Evolutionary conservation across 2,888 invertebrate genomes (phyloP), one percentile per base, ranked within the genome.

Genomic region (Athalia cordata): DNA sequence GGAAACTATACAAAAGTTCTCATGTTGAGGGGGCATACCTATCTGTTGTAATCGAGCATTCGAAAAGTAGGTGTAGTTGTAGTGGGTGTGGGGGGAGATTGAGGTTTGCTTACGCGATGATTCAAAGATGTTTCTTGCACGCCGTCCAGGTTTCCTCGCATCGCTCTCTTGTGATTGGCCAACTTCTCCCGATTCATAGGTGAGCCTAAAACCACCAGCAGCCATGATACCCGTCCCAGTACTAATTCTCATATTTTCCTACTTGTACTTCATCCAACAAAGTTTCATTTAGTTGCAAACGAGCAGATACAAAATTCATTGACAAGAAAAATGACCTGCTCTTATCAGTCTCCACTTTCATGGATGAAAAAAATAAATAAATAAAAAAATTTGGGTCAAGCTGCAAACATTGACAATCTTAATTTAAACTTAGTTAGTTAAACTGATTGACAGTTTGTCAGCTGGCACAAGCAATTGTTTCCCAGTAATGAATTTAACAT

Each of bases 161-260:
- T 93, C 91, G 93, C 93, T 92, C 93, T 91, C 87, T 91, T 91
- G 91, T 95, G 94, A 91, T 95, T 95, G 90, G 94, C 95, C 92
- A 96, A 92, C 92, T 95, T 95, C 92, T 94, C 94, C 91, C 93
- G 95, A 92, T 96, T 96, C 92, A 95, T 94, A 83, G 96, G 95
- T 83, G 96, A 95, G 90, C 96, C 96, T 96, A 87, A 82, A 90
- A 90, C 82, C 85, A 88, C 50, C 50, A 67, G 67, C 50, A 75
- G 75, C 75, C 64, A 49, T 75, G 75, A 75, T 64, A 62, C 75
- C 52, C 29, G 62, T 64, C 62, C 64, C 62, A 11, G 62, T 62
- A 52, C 29, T 75, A 50, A 64, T n/a, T 59, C 15, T 47, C 15
- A 72, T 5, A 72, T 59, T 11, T 57, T 11, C 43, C 52, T 59